Evolutionary conservation across 1,140 invertebrate species (phyloP).

Genomic region (Lamellibrachia luymesi): DNA sequence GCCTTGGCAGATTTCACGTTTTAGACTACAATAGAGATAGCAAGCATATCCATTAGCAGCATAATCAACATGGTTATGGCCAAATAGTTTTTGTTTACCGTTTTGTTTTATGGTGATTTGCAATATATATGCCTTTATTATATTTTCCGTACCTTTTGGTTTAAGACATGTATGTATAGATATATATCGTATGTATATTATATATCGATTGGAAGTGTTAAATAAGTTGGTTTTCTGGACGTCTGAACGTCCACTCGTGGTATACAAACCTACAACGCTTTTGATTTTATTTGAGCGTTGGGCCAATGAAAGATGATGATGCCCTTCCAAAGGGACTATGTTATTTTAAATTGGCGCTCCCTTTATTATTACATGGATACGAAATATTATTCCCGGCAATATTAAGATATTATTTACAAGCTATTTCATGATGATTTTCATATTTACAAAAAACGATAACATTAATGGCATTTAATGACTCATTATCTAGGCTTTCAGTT

Average conservation of each 20-base stretch:
- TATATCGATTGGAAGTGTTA: conserved; percentile 5
- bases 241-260: background rate
- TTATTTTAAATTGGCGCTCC: background rate
- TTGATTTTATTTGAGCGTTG: background rate
- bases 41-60: background rate
- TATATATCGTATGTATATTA: conserved; percentile 8
- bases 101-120: conserved; percentile 5
- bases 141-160: background rate
- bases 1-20: background rate
- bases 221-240: background rate
- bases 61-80: background rate
- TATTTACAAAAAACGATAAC: background rate
- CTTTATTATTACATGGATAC: background rate
- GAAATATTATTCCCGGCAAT: background rate
- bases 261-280: background rate
- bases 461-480: background rate
- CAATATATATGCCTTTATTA: background rate
- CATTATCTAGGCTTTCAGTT: background rate
- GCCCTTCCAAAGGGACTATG: background rate
- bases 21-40: background rate
- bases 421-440: conserved; percentile 5
- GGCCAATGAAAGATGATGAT: background rate
- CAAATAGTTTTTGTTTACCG: conserved; percentile 1
- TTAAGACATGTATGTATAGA: background rate
- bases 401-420: conserved; percentile 6